A percentile compares a stretch with the other conserved stretches of the same genome.
Conservation (phyloP, 2,888 invertebrate genomes). For the Aspidiotus destructor region DNA sequence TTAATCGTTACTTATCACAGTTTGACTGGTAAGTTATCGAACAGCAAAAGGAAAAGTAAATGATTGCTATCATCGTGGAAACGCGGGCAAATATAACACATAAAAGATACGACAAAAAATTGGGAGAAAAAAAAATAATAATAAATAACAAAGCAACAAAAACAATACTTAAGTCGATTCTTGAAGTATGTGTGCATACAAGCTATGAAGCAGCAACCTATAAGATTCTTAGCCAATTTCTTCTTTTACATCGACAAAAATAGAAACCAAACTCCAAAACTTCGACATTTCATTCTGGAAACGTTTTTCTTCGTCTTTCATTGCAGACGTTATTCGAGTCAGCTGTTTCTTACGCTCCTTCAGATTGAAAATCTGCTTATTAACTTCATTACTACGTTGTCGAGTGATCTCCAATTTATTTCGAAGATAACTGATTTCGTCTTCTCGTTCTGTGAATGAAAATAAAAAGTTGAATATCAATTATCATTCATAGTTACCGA, state of each 20-base stretch:
- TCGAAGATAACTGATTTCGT: constrained; percentile 42
- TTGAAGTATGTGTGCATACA: too few species aligned
- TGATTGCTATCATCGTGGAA: neutral
- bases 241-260: constrained; percentile 20
- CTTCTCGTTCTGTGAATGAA: constrained; percentile 41
- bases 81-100: too few species aligned
- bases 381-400: constrained; percentile 3
- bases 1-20: neutral
- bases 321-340: constrained; percentile 9
- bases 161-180: neutral
- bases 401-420: constrained; percentile 37
- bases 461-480: too few species aligned
- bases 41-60: neutral
- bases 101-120: neutral
- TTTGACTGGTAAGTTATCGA: constrained; percentile 4
- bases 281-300: constrained; percentile 19
- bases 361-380: constrained; percentile 13
- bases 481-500: too few species aligned
- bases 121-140: neutral
- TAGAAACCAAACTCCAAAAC: constrained; percentile 29
- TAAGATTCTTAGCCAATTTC: neutral
- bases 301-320: constrained; percentile 29
- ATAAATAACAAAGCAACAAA: neutral
- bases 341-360: constrained; percentile 15
- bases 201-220: too few species aligned